Percentiles rank a stretch among this genome's conserved stretches.
These are phyloP conservation scores for Conistra vaccinii DNA, from an alignment of 2,888 invertebrate species.

Conservation along the genomic window DNA sequence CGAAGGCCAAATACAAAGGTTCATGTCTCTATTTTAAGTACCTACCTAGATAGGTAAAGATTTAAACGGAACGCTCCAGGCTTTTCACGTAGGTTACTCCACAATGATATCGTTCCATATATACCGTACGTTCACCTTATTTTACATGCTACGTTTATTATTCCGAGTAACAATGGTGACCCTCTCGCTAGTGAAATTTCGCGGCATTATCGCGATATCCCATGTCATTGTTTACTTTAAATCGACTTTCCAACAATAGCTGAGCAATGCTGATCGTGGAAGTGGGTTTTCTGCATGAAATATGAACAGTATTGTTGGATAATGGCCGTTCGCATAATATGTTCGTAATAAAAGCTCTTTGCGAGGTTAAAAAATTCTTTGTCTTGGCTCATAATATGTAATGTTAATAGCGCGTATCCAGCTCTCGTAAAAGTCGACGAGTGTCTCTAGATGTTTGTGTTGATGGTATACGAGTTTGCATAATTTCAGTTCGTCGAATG, in stretches of 20 bases:
- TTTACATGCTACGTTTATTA: slow-evolving; percentile 47
- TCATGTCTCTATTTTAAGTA: neutral
- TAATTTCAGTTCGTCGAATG: slow-evolving; percentile 15
- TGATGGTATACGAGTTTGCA: slow-evolving; percentile 35
- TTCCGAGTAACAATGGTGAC: slow-evolving; percentile 59
- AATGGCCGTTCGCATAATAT: slow-evolving; percentile 35
- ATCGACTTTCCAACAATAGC: slow-evolving; percentile 65
- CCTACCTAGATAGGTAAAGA: neutral
- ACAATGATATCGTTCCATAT: slow-evolving; percentile 14
- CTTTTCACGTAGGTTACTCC: neutral
- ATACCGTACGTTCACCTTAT: slow-evolving; percentile 21
- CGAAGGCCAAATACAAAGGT: neutral
- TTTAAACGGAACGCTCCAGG: neutral
- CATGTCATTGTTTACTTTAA: slow-evolving; percentile 67
- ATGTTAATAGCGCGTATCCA: slow-evolving; percentile 47
- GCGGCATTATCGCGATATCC: slow-evolving; percentile 66
- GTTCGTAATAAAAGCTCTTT: slow-evolving; percentile 35
- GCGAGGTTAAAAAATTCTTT: slow-evolving; percentile 40
- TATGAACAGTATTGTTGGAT: slow-evolving; percentile 42
- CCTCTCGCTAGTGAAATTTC: slow-evolving; percentile 55
- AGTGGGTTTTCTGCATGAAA: slow-evolving; percentile 53
- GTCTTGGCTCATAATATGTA: slow-evolving; percentile 50
- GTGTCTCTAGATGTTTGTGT: slow-evolving; percentile 26
- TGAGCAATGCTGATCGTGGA: slow-evolving; percentile 45
- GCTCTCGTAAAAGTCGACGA: slow-evolving; percentile 42